A percentile compares a stretch with the other conserved stretches of the same genome.
These are phyloP conservation scores for Sclerodermus sp. DNA, from an alignment of 2,888 invertebrate species.

Conservation along the genomic window DNA sequence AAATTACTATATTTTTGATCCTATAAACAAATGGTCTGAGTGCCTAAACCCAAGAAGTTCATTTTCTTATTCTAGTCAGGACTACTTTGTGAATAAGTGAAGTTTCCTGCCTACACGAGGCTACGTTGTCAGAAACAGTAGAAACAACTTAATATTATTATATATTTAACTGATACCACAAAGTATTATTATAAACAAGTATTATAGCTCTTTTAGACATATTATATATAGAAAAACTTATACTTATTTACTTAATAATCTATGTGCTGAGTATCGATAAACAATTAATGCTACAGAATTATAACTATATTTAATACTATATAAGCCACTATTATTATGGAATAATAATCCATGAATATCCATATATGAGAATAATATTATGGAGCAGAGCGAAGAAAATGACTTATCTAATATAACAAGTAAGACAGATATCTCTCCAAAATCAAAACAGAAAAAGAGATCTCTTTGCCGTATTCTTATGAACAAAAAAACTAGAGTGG, in stretches of 20 bases:
- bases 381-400: conserved; percentile 42
- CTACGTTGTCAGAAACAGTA: not conserved
- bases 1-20: too few species aligned
- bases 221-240: not conserved
- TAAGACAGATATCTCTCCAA: conserved; percentile 43
- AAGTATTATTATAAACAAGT: not conserved
- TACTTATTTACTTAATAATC: not conserved
- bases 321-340: not conserved
- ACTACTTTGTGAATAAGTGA: too few species aligned
- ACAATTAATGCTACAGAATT: not conserved
- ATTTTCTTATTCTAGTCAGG: not conserved
- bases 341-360: too few species aligned
- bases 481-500: conserved; percentile 55
- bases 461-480: conserved; percentile 53
- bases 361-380: too few species aligned
- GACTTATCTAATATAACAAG: conserved; percentile 25
- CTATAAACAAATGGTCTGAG: too few species aligned
- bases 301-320: not conserved
- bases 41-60: not conserved
- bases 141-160: not conserved
- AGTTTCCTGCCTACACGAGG: too few species aligned
- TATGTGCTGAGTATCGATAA: not conserved
- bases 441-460: conserved; percentile 53
- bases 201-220: not conserved
- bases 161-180: not conserved